A percentile compares a stretch with the other conserved stretches of the same genome.
Evolutionary conservation across 2,797 vertebrate genomes (phyloP).

Genomic region (Amphiprion clarkii): DNA sequence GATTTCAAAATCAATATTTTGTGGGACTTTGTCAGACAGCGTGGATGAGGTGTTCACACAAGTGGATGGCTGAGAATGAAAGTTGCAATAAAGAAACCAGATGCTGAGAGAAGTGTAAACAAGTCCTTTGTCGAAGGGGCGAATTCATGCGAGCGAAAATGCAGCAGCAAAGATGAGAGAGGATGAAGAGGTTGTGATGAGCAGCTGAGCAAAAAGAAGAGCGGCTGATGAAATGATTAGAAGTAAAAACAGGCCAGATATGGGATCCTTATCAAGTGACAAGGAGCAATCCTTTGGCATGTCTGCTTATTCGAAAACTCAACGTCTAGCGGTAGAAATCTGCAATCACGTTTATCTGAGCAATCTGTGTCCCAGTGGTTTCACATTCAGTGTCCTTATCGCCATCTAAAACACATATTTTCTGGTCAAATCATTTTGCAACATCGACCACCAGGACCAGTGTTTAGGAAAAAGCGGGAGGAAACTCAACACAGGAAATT

Average conservation of each 20-base stretch:
- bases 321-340: constrained; percentile 18
- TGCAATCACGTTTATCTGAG: constrained; percentile 15
- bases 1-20: constrained; percentile 47
- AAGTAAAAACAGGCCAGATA: constrained; percentile 42
- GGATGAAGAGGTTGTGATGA: constrained; percentile 80
- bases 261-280: constrained; percentile 42
- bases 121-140: constrained; percentile 51
- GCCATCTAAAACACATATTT: neutral
- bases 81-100: constrained; percentile 52
- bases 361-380: neutral
- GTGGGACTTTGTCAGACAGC: constrained; percentile 39
- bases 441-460: constrained; percentile 1
- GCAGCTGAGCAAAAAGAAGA: constrained; percentile 73
- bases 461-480: constrained; percentile 21
- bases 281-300: constrained; percentile 50
- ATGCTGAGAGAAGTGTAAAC: constrained; percentile 51
- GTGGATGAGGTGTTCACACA: constrained; percentile 37
- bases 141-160: constrained; percentile 43
- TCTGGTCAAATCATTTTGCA: constrained; percentile 12
- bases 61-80: constrained; percentile 43
- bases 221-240: constrained; percentile 82
- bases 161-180: constrained; percentile 45
- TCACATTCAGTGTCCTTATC: neutral
- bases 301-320: constrained; percentile 54
- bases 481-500: constrained; percentile 12